Base-by-base conservation (phyloP, 2,888 invertebrate species). In the Cataglyphis albicans region DNA sequence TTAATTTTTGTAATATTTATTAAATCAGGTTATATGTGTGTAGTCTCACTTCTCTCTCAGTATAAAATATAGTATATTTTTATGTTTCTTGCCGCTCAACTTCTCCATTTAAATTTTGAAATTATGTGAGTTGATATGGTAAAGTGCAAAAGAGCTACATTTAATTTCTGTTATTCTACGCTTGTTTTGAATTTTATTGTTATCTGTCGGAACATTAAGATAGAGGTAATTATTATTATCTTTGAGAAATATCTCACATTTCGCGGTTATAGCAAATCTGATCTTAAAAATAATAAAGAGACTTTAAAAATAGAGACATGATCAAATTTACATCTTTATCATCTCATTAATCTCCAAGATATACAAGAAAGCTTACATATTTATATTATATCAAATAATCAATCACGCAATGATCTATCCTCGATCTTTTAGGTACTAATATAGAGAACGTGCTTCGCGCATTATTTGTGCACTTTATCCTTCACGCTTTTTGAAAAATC, bases 221-320 rank as follows among this genome's bases (percentile, higher is more conserved):
- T 29, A 35, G 21, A 76, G 15, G 29, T 67, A 55, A 55, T 55
- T 38, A 25, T 55, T 52, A 25, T 25, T 65, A 52, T 65, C 65
- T 52, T 25, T n/a, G 3, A 38, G 55, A 67, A 67, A 52, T 52
- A 52, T 75, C 48, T 75, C 2, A 7, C 6, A 38, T 52, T 12
- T 25, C 9, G 35, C 6, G 25, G 1, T 32, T 18, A 18, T 7
- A 7, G 9, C 9, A 61, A 32, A 32, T 32, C 18, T 32, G 9
- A 3, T 3, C 3, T 57, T 57, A 5, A n/a, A 2, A n/a, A 7
- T 61, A 32, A 59, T 15, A 25, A 59, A 59, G 29, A 6, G 12
- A 35, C 10, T 35, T 41, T 38, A 38, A 15, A 55, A 55, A 65
- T 35, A 52, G 5, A 29, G 18, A n/a, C 35, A 48, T 5, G 6